A percentile compares a stretch with the other conserved stretches of the same genome.
Conservation (phyloP, 2,888 invertebrate genomes). For the Pardosa pseudoannulata region DNA sequence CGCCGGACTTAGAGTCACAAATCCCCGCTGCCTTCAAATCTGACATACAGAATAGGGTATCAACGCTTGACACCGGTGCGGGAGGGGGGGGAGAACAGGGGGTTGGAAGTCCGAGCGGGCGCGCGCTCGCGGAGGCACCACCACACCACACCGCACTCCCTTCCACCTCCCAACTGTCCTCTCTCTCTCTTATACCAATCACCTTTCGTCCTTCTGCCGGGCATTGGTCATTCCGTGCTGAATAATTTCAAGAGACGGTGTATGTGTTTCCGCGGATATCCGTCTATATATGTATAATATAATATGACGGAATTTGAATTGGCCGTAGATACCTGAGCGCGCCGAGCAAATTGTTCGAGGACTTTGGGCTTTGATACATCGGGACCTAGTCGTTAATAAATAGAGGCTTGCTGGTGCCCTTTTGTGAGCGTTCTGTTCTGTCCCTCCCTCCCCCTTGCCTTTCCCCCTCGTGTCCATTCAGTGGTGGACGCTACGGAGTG, state of each 20-base stretch:
- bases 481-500: neutral
- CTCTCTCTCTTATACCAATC: slow-evolving; percentile 4
- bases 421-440: slow-evolving; percentile 30
- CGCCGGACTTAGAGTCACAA: slow-evolving; percentile 27
- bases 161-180: neutral
- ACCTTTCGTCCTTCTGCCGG: slow-evolving; percentile 58
- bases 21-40: slow-evolving; percentile 12
- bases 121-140: no score
- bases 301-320: slow-evolving; percentile 59
- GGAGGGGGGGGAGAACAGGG: neutral
- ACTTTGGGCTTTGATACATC: slow-evolving; percentile 67
- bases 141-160: no score
- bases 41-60: slow-evolving; percentile 16
- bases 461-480: neutral
- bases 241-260: slow-evolving; percentile 53
- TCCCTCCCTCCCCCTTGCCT: neutral
- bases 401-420: slow-evolving; percentile 37
- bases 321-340: slow-evolving; percentile 3
- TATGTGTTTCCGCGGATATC: no score
- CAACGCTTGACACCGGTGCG: slow-evolving; percentile 45
- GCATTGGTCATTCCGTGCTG: slow-evolving; percentile 68
- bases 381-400: slow-evolving; percentile 58
- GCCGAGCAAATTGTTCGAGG: slow-evolving; percentile 51
- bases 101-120: no score
- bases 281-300: slow-evolving; percentile 71